Percentiles rank a stretch among this genome's conserved stretches.
phyloP scores from a whole-genome alignment of 2,797 vertebrate species.

The Sparidentex hasta region DNA sequence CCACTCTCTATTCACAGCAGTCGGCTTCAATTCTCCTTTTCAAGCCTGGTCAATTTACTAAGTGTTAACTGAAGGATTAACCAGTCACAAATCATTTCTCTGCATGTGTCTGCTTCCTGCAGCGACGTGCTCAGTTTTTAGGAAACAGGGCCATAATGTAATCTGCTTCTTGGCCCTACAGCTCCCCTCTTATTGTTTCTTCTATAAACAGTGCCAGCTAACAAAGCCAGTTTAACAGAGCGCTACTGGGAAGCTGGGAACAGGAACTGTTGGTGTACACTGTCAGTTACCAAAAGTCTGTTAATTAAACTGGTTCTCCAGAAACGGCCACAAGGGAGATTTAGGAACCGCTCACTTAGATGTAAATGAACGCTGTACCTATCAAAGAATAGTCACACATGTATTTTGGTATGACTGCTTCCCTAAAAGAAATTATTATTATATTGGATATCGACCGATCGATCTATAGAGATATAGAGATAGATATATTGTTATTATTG shows the following conservation, averaged over 20 bases:
- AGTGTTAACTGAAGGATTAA: slow-evolving; percentile 38
- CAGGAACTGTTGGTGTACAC: slow-evolving; percentile 18
- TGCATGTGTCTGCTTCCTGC: background rate
- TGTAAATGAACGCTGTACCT: background rate
- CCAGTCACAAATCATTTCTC: slow-evolving; percentile 23
- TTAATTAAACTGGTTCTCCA: slow-evolving; percentile 24
- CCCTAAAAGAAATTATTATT: background rate
- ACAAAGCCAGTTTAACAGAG: slow-evolving; percentile 27
- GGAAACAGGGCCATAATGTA: slow-evolving; percentile 27
- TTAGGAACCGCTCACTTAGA: background rate
- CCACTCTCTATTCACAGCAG: slow-evolving; percentile 1
- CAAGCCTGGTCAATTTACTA: background rate
- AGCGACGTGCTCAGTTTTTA: slow-evolving; percentile 18
- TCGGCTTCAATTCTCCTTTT: slow-evolving; percentile 12
- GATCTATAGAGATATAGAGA: too few species aligned
- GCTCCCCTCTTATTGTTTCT: slow-evolving; percentile 54
- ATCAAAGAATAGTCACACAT: background rate
- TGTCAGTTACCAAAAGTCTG: slow-evolving; percentile 10
- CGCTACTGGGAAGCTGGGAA: slow-evolving; percentile 30
- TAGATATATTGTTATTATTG: too few species aligned
- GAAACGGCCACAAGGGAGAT: background rate
- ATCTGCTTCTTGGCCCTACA: slow-evolving; percentile 51
- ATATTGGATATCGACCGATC: too few species aligned
- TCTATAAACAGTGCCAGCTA: slow-evolving; percentile 56
- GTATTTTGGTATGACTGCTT: background rate